Percentiles rank a stretch among this genome's conserved stretches.
These are phyloP conservation scores for Polydrusus cervinus DNA, from an alignment of 2,888 invertebrate species.

Conservation along the genomic window DNA sequence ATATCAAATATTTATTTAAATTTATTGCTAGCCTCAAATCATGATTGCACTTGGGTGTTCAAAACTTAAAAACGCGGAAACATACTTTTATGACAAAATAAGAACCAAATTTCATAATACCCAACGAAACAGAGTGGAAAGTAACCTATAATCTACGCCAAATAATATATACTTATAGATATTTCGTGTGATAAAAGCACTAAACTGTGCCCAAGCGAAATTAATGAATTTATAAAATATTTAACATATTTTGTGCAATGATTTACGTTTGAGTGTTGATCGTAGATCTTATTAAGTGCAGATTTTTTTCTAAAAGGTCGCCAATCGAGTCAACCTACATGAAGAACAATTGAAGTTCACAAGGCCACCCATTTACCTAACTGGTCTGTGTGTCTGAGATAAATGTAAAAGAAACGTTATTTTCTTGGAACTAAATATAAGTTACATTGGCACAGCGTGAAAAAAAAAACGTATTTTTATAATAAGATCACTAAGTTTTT, in stretches of 20 bases:
- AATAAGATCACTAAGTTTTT: too few relatives aligned
- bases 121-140: constrained; percentile 39
- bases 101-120: constrained; percentile 33
- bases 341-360: constrained; percentile 24
- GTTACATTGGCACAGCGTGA: too few relatives aligned
- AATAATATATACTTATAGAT: constrained; percentile 9
- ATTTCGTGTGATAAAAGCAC: background rate
- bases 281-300: background rate
- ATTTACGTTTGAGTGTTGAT: background rate
- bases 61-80: constrained; percentile 35
- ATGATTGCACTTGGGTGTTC: background rate
- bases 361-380: constrained; percentile 13
- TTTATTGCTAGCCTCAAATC: background rate
- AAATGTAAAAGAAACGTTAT: background rate
- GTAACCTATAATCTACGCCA: constrained; percentile 38
- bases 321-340: background rate
- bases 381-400: background rate
- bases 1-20: too few relatives aligned
- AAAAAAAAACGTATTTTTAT: too few relatives aligned
- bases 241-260: background rate
- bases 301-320: constrained; percentile 4
- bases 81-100: constrained; percentile 34
- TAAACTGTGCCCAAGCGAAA: too few relatives aligned
- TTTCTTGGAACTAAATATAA: background rate
- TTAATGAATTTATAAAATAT: background rate